phyloP scores from a whole-genome alignment of 2,113 vertebrate genomes.

The Mola mola region DNA sequence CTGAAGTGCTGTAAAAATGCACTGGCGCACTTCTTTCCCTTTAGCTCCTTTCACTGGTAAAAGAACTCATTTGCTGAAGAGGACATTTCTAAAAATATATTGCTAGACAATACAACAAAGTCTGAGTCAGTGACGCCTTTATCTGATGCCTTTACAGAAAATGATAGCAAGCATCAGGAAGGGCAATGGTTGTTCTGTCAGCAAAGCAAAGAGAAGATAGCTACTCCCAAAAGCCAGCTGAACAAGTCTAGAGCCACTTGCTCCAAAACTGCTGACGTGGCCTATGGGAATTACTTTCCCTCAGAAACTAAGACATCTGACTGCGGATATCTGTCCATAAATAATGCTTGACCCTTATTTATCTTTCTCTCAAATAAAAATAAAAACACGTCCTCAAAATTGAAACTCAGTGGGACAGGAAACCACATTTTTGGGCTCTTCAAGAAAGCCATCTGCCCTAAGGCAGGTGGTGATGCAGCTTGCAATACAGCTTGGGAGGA shows the following conservation, averaged over 20 bases:
- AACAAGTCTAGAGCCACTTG: conserved; percentile 47
- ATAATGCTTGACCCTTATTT: conserved; percentile 63
- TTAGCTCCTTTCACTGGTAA: too few species aligned
- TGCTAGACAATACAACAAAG: conserved; percentile 2
- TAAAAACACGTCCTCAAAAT: conserved; percentile 29
- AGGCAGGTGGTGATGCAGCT: conserved; percentile 45
- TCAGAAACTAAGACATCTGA: conserved; percentile 68
- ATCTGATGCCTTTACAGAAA: conserved; percentile 46
- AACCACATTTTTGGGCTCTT: conserved; percentile 35
- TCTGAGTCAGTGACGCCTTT: conserved; percentile 26
- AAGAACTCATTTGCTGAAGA: conserved; percentile 14
- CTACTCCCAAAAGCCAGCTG: conserved; percentile 45
- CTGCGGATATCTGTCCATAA: conserved; percentile 51
- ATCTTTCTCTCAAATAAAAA: conserved; percentile 42
- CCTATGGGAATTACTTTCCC: conserved; percentile 56
- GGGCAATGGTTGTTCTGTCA: conserved; percentile 55
- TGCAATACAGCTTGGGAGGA: conserved; percentile 22
- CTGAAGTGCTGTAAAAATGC: too few species aligned
- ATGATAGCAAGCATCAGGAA: conserved; percentile 45
- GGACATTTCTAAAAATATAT: conserved; percentile 26
- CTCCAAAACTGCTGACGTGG: conserved; percentile 65
- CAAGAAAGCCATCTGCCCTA: conserved; percentile 31
- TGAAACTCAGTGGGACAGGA: conserved; percentile 31
- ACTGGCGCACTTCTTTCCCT: too few species aligned
- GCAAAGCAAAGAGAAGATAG: conserved; percentile 26